These are phyloP conservation scores for Oreochromis aureus DNA, from an alignment of 2,113 vertebrate genomes.

Conservation along the genomic window DNA sequence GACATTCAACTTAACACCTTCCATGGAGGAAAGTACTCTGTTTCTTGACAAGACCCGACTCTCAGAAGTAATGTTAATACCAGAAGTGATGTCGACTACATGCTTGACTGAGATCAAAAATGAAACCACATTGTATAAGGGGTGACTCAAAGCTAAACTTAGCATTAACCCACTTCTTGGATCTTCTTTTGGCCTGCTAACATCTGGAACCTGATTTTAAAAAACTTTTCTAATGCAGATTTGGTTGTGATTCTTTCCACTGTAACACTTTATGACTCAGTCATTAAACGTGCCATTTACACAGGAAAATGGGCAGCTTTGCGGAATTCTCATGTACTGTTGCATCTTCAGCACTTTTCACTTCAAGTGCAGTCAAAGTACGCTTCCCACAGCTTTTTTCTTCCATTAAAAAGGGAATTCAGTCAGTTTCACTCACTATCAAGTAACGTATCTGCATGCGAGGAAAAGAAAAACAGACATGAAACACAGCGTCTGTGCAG, in stretches of 20 bases:
- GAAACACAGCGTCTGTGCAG: background rate
- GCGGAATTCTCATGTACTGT: background rate
- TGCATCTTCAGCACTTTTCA: background rate
- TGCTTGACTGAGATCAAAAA: background rate
- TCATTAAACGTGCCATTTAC: background rate
- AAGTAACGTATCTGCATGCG: background rate
- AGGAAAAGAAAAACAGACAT: background rate
- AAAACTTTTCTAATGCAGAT: background rate
- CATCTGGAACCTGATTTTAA: background rate
- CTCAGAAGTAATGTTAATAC: background rate
- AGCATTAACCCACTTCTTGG: background rate
- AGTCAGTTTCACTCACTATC: background rate
- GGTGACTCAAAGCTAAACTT: background rate
- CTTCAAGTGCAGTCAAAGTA: background rate
- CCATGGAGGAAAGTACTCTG: background rate
- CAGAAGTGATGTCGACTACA: background rate
- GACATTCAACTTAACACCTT: background rate
- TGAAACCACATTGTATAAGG: background rate
- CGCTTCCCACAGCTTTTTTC: background rate
- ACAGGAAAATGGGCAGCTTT: background rate
- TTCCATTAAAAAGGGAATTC: background rate
- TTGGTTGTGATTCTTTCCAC: background rate
- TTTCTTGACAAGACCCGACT: background rate
- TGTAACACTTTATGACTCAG: background rate
- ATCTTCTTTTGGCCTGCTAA: background rate